phyloP scores from a whole-genome alignment of 2,888 invertebrate species.

The Sclerodermus sp. region DNA sequence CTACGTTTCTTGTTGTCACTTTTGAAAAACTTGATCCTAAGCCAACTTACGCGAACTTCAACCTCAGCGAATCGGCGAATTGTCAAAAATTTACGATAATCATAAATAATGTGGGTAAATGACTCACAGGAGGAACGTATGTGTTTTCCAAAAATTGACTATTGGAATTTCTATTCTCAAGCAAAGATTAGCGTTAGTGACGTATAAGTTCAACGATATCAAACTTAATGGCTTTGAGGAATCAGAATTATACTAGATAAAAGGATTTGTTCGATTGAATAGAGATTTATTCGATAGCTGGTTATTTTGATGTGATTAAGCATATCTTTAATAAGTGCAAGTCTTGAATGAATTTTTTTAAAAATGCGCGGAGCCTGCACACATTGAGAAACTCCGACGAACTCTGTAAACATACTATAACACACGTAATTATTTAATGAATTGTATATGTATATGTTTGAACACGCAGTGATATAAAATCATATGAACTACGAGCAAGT shows the following conservation, averaged over 20 bases:
- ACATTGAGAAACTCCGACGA: background rate
- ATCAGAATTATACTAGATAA: too few species aligned
- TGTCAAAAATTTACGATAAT: too few species aligned
- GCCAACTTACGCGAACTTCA: too few species aligned
- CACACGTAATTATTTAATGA: slow-evolving; percentile 30
- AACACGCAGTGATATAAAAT: slow-evolving; percentile 36
- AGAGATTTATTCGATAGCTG: too few species aligned
- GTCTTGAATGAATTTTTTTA: slow-evolving; percentile 6
- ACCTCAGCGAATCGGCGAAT: too few species aligned
- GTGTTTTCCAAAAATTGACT: too few species aligned
- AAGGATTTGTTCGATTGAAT: too few species aligned
- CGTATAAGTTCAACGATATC: slow-evolving; percentile 4
- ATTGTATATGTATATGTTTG: slow-evolving; percentile 37
- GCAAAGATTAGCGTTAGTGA: background rate
- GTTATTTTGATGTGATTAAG: too few species aligned
- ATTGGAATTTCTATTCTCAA: too few species aligned
- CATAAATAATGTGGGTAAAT: too few species aligned
- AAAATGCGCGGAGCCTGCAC: slow-evolving; percentile 1
- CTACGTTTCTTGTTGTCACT: slow-evolving; percentile 5
- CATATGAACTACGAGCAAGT: slow-evolving; percentile 34
- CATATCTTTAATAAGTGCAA: background rate
- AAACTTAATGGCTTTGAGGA: slow-evolving; percentile 2
- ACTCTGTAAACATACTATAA: slow-evolving; percentile 10
- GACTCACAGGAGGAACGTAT: too few species aligned
- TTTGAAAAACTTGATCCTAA: too few species aligned